Evolutionary conservation across 2,888 invertebrate species (phyloP).

Genomic region (Chrysina gloriosa): DNA sequence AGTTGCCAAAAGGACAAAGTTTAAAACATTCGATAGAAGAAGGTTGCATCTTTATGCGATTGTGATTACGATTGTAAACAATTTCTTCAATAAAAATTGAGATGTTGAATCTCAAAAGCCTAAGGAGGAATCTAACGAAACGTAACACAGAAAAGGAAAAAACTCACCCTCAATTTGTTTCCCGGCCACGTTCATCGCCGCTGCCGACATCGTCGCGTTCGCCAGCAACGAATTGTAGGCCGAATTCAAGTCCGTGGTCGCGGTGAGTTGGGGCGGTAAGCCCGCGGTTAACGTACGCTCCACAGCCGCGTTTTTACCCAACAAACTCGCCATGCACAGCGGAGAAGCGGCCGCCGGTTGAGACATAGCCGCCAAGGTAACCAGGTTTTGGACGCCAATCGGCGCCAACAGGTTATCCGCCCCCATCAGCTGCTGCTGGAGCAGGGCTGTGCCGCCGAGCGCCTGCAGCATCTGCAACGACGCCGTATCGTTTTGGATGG

Average conservation of each 20-base stretch:
- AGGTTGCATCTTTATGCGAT: too few relatives aligned
- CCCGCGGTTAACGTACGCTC: constrained; percentile 59
- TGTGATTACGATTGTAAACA: too few relatives aligned
- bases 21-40: too few relatives aligned
- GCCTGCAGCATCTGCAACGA: constrained; percentile 62
- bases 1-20: too few relatives aligned
- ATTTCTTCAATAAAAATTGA: too few relatives aligned
- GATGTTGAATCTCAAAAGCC: too few relatives aligned
- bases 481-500: constrained; percentile 67
- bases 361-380: constrained; percentile 88
- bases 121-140: too few relatives aligned
- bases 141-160: background rate
- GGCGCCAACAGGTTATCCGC: constrained; percentile 73
- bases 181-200: constrained; percentile 76
- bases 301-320: constrained; percentile 64
- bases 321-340: constrained; percentile 67
- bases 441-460: constrained; percentile 56
- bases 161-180: constrained; percentile 90
- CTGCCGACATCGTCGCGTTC: constrained; percentile 79
- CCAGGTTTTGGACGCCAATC: constrained; percentile 91
- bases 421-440: constrained; percentile 61
- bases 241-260: constrained; percentile 72
- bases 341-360: constrained; percentile 68
- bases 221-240: constrained; percentile 73
- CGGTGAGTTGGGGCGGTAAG: constrained; percentile 71